A percentile compares a stretch with the other conserved stretches of the same genome.
Conservation (phyloP, 2,113 vertebrate genomes). For the Labeo catla region DNA sequence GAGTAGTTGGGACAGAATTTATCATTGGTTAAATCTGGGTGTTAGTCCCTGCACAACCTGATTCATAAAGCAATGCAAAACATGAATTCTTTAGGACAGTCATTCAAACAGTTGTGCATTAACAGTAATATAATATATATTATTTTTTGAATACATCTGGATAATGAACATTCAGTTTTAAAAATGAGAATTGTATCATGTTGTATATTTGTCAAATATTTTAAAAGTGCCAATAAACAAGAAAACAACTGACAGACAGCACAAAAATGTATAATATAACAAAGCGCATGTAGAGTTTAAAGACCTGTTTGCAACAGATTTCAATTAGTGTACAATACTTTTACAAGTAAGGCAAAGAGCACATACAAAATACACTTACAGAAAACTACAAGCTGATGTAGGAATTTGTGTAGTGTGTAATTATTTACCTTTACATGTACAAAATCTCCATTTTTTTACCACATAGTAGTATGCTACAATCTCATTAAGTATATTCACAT, state of each 20-base stretch:
- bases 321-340: neutral
- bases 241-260: neutral
- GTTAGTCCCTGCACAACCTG: neutral
- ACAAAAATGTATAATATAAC: neutral
- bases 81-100: neutral
- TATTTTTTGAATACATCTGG: neutral
- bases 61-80: neutral
- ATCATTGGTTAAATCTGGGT: neutral
- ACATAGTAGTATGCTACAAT: slow-evolving; percentile 9
- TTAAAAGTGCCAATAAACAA: neutral
- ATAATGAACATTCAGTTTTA: neutral
- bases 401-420: neutral
- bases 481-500: neutral
- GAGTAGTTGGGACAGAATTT: neutral
- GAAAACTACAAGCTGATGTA: neutral
- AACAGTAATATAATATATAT: neutral
- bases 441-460: neutral
- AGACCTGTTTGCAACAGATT: neutral
- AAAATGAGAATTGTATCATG: neutral
- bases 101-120: neutral
- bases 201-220: neutral
- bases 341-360: slow-evolving; percentile 11
- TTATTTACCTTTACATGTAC: neutral
- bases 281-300: neutral
- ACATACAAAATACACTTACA: slow-evolving; percentile 11